These are phyloP conservation scores for Lepidothrix coronata DNA, from an alignment of 2,113 vertebrate genomes.

Conservation along the genomic window DNA sequence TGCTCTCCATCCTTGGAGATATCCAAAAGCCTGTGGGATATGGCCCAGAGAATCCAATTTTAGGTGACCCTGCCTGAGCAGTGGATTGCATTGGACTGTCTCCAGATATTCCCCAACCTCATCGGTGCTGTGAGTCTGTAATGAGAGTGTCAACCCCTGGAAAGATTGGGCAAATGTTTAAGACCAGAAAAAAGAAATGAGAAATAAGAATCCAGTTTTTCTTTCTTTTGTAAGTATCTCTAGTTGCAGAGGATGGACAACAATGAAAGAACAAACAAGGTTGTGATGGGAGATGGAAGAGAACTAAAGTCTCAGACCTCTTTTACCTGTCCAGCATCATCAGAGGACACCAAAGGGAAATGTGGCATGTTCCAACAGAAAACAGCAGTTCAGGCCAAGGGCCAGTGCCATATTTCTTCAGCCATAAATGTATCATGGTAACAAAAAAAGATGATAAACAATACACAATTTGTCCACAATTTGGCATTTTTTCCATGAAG, in stretches of 20 bases:
- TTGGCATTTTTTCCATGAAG: neutral
- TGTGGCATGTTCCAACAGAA: neutral
- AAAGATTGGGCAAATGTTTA: neutral
- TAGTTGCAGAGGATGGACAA: neutral
- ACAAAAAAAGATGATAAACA: neutral
- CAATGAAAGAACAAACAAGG: neutral
- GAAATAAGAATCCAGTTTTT: neutral
- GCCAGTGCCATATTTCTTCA: neutral
- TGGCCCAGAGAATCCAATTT: neutral
- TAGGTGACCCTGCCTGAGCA: neutral
- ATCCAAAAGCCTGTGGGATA: neutral
- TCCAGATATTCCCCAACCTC: neutral
- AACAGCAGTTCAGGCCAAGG: neutral
- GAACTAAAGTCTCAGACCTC: neutral
- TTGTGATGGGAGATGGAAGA: neutral
- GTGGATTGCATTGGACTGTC: neutral
- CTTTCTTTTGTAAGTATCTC: neutral
- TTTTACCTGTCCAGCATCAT: neutral
- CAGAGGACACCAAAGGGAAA: neutral
- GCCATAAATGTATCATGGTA: neutral
- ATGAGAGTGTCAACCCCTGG: neutral
- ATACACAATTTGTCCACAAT: neutral
- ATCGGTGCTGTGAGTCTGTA: neutral
- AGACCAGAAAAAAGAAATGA: neutral
- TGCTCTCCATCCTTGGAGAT: neutral